Conservation (phyloP, 1,140 invertebrate species). For the Andricus grossulariae region DNA sequence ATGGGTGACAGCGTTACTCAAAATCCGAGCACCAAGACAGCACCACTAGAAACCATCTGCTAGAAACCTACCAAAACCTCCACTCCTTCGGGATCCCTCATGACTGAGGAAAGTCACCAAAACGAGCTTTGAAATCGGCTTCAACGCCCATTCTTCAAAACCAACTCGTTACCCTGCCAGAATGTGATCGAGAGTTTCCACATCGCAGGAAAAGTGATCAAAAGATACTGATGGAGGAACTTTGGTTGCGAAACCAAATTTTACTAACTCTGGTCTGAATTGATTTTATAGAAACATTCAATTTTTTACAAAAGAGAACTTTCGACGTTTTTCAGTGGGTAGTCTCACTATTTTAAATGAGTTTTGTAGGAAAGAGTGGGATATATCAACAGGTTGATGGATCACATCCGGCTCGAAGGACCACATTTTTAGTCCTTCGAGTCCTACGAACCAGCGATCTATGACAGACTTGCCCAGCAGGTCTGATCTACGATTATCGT, state of each 20-base stretch:
- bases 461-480: no score
- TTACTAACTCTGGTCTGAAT: slow-evolving; percentile 20
- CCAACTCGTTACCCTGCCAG: background rate
- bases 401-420: background rate
- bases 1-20: slow-evolving; percentile 85
- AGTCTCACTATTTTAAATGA: no score
- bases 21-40: slow-evolving; percentile 81
- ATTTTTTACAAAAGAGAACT: slow-evolving; percentile 6
- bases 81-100: background rate
- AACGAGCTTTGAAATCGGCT: slow-evolving; percentile 1
- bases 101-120: background rate
- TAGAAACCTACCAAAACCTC: slow-evolving; percentile 55
- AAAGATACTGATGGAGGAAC: background rate
- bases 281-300: background rate
- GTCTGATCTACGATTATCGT: no score
- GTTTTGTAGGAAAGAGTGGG: no score
- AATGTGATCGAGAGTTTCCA: background rate
- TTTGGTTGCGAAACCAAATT: slow-evolving; percentile 4
- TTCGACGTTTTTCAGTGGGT: no score
- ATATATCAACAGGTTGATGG: no score
- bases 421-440: background rate
- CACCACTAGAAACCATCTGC: slow-evolving; percentile 78
- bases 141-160: background rate
- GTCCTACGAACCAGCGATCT: no score
- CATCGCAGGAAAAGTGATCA: background rate